phyloP scores from a whole-genome alignment of 2,113 vertebrate genomes.

The Azemiops feae region DNA sequence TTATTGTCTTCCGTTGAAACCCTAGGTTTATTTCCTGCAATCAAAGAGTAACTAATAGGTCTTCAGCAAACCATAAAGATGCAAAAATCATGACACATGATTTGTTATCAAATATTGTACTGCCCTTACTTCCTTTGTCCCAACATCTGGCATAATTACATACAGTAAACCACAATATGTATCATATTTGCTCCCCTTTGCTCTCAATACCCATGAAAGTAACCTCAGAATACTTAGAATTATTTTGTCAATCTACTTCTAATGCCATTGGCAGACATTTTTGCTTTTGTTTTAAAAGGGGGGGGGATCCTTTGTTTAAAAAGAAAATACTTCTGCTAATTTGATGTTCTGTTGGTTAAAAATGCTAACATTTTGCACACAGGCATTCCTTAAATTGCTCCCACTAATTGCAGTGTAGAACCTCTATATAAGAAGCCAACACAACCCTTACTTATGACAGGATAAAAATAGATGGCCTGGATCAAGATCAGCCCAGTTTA shows the following conservation, averaged over 20 bases:
- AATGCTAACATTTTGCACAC: neutral
- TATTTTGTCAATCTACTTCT: neutral
- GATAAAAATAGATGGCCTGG: constrained; percentile 58
- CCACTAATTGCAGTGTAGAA: neutral
- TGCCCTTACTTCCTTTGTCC: neutral
- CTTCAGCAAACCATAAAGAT: neutral
- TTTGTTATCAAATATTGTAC: neutral
- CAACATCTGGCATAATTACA: neutral
- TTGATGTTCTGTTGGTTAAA: neutral
- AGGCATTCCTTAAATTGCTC: neutral
- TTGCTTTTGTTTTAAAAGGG: neutral
- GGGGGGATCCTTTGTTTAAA: neutral
- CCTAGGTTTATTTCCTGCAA: neutral
- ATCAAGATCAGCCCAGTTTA: constrained; percentile 60
- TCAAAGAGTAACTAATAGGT: neutral
- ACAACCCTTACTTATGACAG: constrained; percentile 7
- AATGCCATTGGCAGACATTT: neutral
- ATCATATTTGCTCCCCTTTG: neutral
- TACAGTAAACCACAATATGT: neutral
- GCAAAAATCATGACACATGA: neutral
- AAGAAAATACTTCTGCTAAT: neutral
- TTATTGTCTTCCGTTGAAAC: neutral
- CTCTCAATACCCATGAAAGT: neutral
- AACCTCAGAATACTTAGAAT: neutral
- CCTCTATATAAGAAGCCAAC: neutral